Evolutionary conservation across 2,797 vertebrate genomes (phyloP), one percentile per base, ranked within the genome.

Genomic region (Schizothorax lantsangensis): DNA sequence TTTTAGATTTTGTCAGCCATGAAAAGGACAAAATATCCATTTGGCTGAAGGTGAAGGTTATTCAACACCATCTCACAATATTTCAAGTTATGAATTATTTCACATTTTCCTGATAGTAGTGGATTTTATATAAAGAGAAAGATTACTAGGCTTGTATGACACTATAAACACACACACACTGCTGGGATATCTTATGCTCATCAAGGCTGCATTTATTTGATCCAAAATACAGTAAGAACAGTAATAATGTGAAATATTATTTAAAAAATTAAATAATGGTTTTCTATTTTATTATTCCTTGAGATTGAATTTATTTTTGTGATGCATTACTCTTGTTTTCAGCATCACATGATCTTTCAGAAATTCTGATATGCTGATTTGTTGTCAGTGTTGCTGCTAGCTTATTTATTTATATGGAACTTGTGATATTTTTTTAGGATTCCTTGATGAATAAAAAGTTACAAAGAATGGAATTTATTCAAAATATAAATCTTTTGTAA

Each of bases 11-110:
- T n/a, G 57, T n/a, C 57, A 59, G 57, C 9, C 10, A 4, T 59
- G 57, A 12, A 12, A 4, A 59, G 57, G 10, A n/a, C 23, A n/a
- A 26, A 57, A 57, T 21, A 66, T 83, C 45, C 66, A 82, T 54
- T 69, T 38, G 57, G 23, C 73, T 85, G 83, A 57, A 73, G 57
- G 71, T 85, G 83, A 57, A 73, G 57, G 71, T 79, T 66, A 89
- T 87, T 74, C 59, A 83, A 45, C 30, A 33, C 68, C 49, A 26
- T 85, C 68, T 84, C 45, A 30, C 30, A 30, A 30, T 30, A 30
- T 30, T 30, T 30, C 30, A 30, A 30, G 30, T 30, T 30, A 30
- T 19, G 54, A 38, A 26, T 57, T 81, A 54, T 30, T 30, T 79
- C 33, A 26, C n/a, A 78, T 30, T 10, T 33, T 59, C 45, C 49